phyloP scores from a whole-genome alignment of 2,888 invertebrate genomes.

The Drosophila falleni region DNA sequence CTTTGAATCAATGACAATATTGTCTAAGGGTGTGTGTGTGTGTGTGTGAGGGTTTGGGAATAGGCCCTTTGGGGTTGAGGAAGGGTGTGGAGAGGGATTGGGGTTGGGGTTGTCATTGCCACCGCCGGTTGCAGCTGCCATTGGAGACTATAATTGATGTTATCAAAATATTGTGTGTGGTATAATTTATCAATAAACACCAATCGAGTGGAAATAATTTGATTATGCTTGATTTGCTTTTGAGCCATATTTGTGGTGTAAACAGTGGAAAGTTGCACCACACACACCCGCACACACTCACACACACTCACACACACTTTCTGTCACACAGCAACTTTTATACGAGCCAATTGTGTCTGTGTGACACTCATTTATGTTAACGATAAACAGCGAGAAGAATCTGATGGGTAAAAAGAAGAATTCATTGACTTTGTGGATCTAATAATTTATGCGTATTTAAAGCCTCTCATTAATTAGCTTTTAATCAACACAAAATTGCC shows the following conservation, averaged over 20 bases:
- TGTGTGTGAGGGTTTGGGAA: background rate
- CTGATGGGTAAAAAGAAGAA: constrained; percentile 8
- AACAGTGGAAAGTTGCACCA: constrained; percentile 54
- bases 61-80: constrained; percentile 6
- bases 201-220: constrained; percentile 84
- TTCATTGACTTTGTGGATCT: constrained; percentile 53
- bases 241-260: constrained; percentile 79
- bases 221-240: constrained; percentile 83
- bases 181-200: constrained; percentile 84
- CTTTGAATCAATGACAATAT: constrained; percentile 59
- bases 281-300: background rate
- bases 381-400: constrained; percentile 35
- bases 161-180: constrained; percentile 84
- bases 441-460: constrained; percentile 57
- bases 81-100: background rate
- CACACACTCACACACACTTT: background rate
- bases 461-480: constrained; percentile 66
- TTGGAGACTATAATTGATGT: constrained; percentile 83
- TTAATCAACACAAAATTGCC: constrained; percentile 57
- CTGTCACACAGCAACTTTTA: background rate
- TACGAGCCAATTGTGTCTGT: constrained; percentile 12
- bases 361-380: constrained; percentile 37
- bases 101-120: constrained; percentile 22
- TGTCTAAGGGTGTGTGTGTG: constrained; percentile 36
- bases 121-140: constrained; percentile 55